Evolutionary conservation across 2,888 invertebrate species (phyloP).

Genomic region (Pantelozetes paolii): DNA sequence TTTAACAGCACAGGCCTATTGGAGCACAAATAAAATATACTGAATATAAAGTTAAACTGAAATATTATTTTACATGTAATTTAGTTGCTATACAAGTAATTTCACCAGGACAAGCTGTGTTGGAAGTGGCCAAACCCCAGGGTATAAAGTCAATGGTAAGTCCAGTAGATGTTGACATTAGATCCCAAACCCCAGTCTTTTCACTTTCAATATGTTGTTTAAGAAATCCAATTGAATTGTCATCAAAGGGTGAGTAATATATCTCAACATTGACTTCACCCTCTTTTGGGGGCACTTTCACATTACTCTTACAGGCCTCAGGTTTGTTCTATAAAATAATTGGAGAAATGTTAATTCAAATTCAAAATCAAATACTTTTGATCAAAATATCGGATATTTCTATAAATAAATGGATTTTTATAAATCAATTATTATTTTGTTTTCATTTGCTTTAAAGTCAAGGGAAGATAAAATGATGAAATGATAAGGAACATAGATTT

Average conservation of each 20-base stretch:
- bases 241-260: neutral
- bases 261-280: neutral
- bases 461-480: too few species aligned
- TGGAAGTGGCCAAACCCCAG: neutral
- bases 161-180: neutral
- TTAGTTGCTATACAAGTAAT: neutral
- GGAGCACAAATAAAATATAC: neutral
- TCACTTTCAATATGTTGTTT: neutral
- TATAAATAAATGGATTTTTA: too few species aligned
- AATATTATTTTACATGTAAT: neutral
- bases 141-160: neutral
- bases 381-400: too few species aligned
- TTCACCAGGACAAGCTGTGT: neutral
- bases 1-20: slow-evolving; percentile 4
- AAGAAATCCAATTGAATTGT: neutral
- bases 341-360: too few species aligned
- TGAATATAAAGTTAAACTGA: too few species aligned
- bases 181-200: neutral
- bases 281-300: neutral
- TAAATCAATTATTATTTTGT: too few species aligned
- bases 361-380: too few species aligned
- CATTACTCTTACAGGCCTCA: too few species aligned
- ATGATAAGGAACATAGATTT: too few species aligned
- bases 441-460: too few species aligned
- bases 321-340: too few species aligned